Base-by-base conservation (phyloP, 2,113 vertebrate genomes). In the Catharus fuscescens region DNA sequence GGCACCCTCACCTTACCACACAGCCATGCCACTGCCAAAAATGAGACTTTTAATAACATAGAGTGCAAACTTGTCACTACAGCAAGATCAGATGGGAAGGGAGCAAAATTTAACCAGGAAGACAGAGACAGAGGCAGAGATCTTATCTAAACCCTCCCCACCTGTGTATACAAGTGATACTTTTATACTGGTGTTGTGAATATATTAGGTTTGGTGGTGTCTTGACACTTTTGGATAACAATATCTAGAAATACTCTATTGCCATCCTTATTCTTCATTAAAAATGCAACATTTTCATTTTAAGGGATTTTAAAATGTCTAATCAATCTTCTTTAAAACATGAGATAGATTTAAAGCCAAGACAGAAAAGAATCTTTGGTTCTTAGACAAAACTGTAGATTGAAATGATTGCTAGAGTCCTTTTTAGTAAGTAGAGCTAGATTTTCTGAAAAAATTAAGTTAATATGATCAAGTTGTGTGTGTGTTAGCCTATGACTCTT, bases 271-370 rank as follows among this genome's bases (percentile, higher is more conserved):
- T 31, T 94, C 84, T 89, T 93, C 78, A 96, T 94, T 95, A 94
- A 96, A 96, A 95, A 93, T 87, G 65, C 19, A 94, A 53, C 61
- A 67, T 90, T 93, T 92, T 90, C 48, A 95, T 93, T 95, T 95
- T 85, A 89, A 89, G 67, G 26, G 38, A 52, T 87, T 81, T 91
- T 44, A 91, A 94, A 93, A 76, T 72, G 90, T 91, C 48, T 94
- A 93, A 96, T 91, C 87, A 79, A 91, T 90, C 93, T 94, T 95
- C 31, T 29, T 28, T 69, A 82, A 92, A 85, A 69, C 24, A 60
- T 44, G 57, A 79, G 53, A 64, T 16, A 67, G 57, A 71, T 86
- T 84, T 91, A 79, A 91, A 82, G 40, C 59, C 53, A 94, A 87
- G 80, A 59, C 13, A 20, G 64, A 86, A 84, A 74, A 86, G 91